phyloP scores from a whole-genome alignment of 2,113 vertebrate genomes.

The Heptranchias perlo region DNA sequence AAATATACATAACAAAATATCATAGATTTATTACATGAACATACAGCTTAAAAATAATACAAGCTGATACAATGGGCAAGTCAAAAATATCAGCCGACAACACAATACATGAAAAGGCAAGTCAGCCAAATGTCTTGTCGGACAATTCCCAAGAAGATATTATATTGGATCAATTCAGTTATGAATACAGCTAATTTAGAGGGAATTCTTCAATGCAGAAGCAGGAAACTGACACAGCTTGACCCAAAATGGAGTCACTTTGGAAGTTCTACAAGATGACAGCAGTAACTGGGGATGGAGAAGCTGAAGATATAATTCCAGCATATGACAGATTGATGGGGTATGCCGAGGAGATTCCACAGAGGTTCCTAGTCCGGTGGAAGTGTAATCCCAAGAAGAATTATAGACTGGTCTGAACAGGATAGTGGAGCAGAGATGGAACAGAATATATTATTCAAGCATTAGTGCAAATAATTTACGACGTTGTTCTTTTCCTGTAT shows the following conservation, averaged over 20 bases:
- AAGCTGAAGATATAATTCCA: neutral
- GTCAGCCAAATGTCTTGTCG: neutral
- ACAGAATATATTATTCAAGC: slow-evolving; percentile 34
- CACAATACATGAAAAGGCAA: neutral
- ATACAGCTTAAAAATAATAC: neutral
- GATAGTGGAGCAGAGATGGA: slow-evolving; percentile 12
- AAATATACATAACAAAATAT: neutral
- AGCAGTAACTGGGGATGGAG: neutral
- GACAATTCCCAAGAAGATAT: neutral
- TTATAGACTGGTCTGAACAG: neutral
- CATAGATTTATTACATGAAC: neutral
- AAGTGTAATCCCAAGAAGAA: slow-evolving; percentile 13
- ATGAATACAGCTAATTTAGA: neutral
- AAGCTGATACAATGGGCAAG: neutral
- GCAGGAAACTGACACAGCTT: neutral
- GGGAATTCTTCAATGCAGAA: neutral
- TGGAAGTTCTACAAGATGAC: neutral
- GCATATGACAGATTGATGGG: slow-evolving; percentile 19
- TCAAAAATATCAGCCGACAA: neutral
- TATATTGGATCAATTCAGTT: neutral
- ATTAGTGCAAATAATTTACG: slow-evolving; percentile 20
- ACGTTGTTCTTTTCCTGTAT: neutral
- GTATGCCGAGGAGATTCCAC: neutral
- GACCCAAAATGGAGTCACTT: neutral
- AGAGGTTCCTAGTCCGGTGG: slow-evolving; percentile 3